These are phyloP conservation scores for Aurelia sp. DNA, from an alignment of 30 jellyfish, hydroid and myxozoan species.

Conservation along the genomic window DNA sequence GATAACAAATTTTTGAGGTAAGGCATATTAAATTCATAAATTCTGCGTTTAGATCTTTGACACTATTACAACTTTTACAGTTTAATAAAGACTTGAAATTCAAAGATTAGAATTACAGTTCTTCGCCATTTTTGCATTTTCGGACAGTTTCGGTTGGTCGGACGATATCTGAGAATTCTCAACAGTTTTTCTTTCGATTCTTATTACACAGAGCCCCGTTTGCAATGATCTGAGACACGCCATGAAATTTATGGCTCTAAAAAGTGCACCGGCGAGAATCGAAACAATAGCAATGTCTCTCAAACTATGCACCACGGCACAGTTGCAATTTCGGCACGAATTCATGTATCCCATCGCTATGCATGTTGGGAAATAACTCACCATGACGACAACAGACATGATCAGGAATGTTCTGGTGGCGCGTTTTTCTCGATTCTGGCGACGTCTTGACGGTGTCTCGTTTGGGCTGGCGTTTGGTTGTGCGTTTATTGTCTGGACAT, in stretches of 20 bases:
- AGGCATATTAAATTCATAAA: too few species aligned
- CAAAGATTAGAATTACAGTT: too few species aligned
- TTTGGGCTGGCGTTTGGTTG: constrained; percentile 8
- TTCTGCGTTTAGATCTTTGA: too few species aligned
- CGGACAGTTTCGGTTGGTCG: constrained; percentile 29
- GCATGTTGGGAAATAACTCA: constrained; percentile 67
- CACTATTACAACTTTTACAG: too few species aligned
- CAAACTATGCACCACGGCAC: constrained; percentile 68
- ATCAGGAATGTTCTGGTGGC: constrained; percentile 71
- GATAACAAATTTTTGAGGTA: too few species aligned
- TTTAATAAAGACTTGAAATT: too few species aligned
- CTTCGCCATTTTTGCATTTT: neutral
- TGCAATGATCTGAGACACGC: constrained; percentile 55
- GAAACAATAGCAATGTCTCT: constrained; percentile 73
- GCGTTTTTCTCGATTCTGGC: constrained; percentile 56
- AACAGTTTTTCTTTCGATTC: constrained; percentile 1
- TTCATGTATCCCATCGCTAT: constrained; percentile 70
- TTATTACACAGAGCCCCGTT: constrained; percentile 15
- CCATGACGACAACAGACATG: constrained; percentile 39
- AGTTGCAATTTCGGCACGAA: constrained; percentile 61
- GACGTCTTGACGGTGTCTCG: constrained; percentile 57
- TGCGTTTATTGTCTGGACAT: neutral
- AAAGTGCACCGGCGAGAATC: constrained; percentile 62
- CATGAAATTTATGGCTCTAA: constrained; percentile 69
- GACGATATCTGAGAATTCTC: constrained; percentile 56